Evolutionary conservation across 2,113 vertebrate genomes (phyloP).

Genomic region (Chionodraco myersi): DNA sequence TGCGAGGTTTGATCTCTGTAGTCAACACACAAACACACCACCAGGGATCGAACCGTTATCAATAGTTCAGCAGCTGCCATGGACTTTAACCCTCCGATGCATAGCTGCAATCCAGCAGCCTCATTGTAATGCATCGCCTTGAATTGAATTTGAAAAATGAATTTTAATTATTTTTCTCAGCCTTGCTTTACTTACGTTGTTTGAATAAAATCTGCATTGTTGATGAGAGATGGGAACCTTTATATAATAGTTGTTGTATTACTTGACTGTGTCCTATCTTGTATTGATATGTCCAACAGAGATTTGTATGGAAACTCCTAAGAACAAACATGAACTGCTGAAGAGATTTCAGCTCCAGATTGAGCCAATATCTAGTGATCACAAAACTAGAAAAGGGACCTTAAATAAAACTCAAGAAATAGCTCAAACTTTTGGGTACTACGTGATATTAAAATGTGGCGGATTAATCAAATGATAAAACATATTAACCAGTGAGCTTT

Average conservation of each 20-base stretch:
- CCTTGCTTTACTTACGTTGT: neutral
- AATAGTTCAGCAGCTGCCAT: constrained; percentile 50
- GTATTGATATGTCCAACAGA: neutral
- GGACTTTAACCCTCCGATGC: constrained; percentile 31
- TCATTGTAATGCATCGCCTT: constrained; percentile 12
- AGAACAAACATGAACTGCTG: neutral
- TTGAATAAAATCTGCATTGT: constrained; percentile 3
- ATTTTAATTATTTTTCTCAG: constrained; percentile 6
- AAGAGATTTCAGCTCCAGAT: too few species aligned
- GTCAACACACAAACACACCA: constrained; percentile 56
- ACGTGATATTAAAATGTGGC: neutral
- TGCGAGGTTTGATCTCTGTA: constrained; percentile 60
- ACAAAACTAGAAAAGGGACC: neutral
- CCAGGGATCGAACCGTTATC: constrained; percentile 50
- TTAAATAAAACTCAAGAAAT: neutral
- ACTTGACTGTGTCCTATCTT: neutral
- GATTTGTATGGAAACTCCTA: neutral
- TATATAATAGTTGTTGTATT: neutral
- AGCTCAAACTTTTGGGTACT: neutral
- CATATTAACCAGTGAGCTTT: neutral
- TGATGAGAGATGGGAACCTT: neutral
- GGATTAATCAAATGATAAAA: neutral
- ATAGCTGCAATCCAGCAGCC: neutral
- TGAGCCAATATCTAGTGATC: neutral
- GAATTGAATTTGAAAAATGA: neutral